Evolutionary conservation across 1,140 invertebrate genomes (phyloP).

Genomic region (Drosophila gunungcola): DNA sequence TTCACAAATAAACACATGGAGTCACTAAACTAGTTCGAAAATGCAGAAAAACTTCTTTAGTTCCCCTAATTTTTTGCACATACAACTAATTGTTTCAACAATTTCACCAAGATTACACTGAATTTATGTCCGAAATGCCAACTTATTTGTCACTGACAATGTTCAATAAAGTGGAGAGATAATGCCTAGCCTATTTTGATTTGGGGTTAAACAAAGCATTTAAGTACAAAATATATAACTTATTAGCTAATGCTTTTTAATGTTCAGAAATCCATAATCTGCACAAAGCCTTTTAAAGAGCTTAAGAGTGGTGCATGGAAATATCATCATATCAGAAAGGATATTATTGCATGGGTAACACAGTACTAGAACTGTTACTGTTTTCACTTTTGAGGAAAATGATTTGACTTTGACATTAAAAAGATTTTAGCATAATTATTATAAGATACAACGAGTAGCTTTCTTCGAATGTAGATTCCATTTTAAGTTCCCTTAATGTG

Average conservation of each 20-base stretch:
- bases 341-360: no score
- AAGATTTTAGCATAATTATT: no score
- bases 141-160: constrained; percentile 51
- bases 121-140: constrained; percentile 70
- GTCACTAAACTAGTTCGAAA: constrained; percentile 5
- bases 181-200: constrained; percentile 11
- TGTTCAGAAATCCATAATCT: constrained; percentile 12
- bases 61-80: constrained; percentile 35
- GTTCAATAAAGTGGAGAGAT: not conserved
- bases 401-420: no score
- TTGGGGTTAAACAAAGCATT: not conserved
- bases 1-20: constrained; percentile 7
- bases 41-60: constrained; percentile 3
- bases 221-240: not conserved
- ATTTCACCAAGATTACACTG: constrained; percentile 64
- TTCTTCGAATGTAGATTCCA: not conserved
- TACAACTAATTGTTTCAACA: constrained; percentile 50
- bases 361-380: no score
- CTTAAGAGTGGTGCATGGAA: constrained; percentile 17
- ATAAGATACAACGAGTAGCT: no score
- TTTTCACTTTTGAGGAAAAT: not conserved
- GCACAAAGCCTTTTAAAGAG: not conserved
- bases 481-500: not conserved
- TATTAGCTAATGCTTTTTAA: no score
- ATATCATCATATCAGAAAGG: constrained; percentile 2